Evolutionary conservation across 2,888 invertebrate genomes (phyloP).

Genomic region (Leptopilina syphax): DNA sequence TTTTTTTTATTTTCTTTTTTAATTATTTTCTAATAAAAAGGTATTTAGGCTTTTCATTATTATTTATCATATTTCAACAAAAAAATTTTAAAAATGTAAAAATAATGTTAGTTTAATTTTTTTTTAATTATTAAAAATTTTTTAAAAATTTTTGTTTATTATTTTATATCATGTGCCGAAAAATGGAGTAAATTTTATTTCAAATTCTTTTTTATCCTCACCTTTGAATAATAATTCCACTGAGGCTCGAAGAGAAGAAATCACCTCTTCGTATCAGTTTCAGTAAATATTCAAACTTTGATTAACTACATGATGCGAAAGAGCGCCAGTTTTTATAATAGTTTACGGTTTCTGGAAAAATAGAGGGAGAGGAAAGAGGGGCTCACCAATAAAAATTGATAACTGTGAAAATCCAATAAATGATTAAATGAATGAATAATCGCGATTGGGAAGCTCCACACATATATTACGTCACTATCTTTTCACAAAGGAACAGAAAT

Average conservation of each 20-base stretch:
- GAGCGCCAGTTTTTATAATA: constrained; percentile 6
- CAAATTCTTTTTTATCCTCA: neutral
- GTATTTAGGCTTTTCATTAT: too few species aligned
- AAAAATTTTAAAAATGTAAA: too few species aligned
- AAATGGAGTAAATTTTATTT: too few species aligned
- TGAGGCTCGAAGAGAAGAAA: too few species aligned
- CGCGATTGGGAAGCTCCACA: neutral
- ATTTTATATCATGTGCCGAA: too few species aligned
- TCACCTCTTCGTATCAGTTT: neutral
- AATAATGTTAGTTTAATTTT: too few species aligned
- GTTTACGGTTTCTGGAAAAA: neutral
- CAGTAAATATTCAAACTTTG: neutral
- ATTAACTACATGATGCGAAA: neutral
- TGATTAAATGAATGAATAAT: constrained; percentile 5
- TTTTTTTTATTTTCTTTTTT: too few species aligned
- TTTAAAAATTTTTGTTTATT: too few species aligned
- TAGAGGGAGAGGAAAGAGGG: neutral
- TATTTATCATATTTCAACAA: too few species aligned
- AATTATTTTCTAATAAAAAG: too few species aligned
- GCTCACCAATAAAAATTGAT: neutral
- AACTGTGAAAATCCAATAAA: neutral
- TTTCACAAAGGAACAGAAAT: constrained; percentile 6
- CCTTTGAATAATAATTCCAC: neutral
- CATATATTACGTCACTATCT: neutral
- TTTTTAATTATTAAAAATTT: too few species aligned